phyloP scores from a whole-genome alignment of 2,113 vertebrate species.

The Alexandromys fortis region DNA sequence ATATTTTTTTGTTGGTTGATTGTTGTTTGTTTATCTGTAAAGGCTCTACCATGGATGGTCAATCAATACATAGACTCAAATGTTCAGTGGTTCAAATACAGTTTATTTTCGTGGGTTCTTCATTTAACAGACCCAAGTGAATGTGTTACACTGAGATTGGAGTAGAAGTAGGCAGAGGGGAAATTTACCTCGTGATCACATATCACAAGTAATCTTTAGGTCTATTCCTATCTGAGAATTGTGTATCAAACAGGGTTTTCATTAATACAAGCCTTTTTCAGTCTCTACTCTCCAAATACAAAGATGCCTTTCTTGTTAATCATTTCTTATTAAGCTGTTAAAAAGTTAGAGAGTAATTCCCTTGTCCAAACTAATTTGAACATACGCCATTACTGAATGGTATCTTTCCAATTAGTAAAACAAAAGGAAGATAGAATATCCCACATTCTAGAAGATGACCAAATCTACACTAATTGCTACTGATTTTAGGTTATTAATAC shows the following conservation, averaged over 20 bases:
- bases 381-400: neutral
- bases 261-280: neutral
- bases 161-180: neutral
- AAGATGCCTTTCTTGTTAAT: neutral
- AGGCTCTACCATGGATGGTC: neutral
- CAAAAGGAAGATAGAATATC: slow-evolving; percentile 51
- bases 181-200: neutral
- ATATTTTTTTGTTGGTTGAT: neutral
- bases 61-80: neutral
- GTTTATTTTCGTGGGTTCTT: neutral
- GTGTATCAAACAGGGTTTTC: neutral
- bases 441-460: slow-evolving; percentile 54
- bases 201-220: neutral
- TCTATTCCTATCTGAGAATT: slow-evolving; percentile 1
- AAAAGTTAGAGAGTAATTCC: slow-evolving; percentile 16
- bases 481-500: slow-evolving; percentile 68
- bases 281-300: neutral
- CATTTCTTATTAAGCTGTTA: neutral
- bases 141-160: neutral
- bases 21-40: neutral
- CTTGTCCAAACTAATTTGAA: slow-evolving; percentile 21
- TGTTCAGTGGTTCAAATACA: neutral
- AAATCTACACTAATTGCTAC: slow-evolving; percentile 71
- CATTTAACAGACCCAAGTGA: neutral
- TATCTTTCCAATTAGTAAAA: neutral